Evolutionary conservation across 1,140 invertebrate species (phyloP).

Genomic region (Lutraria rhynchaena): DNA sequence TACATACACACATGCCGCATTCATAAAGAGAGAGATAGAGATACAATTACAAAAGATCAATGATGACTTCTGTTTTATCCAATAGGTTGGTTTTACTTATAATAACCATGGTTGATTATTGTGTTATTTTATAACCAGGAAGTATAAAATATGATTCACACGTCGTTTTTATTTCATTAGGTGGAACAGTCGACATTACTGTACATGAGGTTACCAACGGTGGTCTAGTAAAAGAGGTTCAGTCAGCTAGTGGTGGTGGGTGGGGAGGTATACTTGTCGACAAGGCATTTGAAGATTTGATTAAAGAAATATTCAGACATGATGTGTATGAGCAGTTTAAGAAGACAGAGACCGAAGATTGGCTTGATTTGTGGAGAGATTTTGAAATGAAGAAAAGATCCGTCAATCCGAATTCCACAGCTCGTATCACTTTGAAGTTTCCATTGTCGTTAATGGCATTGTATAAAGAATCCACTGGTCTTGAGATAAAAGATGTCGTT

Average conservation of each 20-base stretch:
- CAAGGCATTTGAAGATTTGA: background rate
- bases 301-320: background rate
- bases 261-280: conserved; percentile 5
- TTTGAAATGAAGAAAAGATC: conserved; percentile 15
- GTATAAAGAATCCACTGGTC: background rate
- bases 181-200: conserved; percentile 2
- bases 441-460: background rate
- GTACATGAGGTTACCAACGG: background rate
- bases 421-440: conserved; percentile 1
- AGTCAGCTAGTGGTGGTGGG: background rate
- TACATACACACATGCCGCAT: too few species aligned
- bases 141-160: too few species aligned
- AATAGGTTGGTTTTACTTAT: too few species aligned
- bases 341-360: background rate
- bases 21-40: too few species aligned
- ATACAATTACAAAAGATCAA: too few species aligned
- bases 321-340: background rate
- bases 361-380: background rate
- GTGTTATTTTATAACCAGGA: too few species aligned
- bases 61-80: too few species aligned
- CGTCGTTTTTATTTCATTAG: background rate
- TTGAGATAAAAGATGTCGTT: too few species aligned
- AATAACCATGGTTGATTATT: too few species aligned
- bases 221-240: background rate
- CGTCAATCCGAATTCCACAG: background rate